These are phyloP conservation scores for Hippolais icterina DNA, from an alignment of 2,113 vertebrate genomes.

Conservation along the genomic window DNA sequence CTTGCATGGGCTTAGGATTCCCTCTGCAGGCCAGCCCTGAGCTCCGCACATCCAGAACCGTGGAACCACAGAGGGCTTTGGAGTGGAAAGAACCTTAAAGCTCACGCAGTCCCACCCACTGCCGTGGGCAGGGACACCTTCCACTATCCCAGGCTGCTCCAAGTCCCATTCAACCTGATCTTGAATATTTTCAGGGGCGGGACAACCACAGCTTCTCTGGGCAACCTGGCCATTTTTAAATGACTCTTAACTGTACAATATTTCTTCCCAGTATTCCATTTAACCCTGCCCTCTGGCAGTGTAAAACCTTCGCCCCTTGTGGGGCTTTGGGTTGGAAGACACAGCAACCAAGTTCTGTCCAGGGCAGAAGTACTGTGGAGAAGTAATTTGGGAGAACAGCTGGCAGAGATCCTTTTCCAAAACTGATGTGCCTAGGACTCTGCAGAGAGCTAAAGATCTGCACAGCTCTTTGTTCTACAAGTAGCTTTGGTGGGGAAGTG, in stretches of 20 bases:
- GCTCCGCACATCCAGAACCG: fast-evolving
- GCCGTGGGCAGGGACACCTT: fast-evolving
- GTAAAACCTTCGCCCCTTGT: background rate
- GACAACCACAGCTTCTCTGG: background rate
- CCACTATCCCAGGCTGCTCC: fast-evolving
- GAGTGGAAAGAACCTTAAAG: fast-evolving
- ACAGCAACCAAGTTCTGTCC: background rate
- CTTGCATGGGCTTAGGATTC: constrained; percentile 28
- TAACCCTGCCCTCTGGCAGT: background rate
- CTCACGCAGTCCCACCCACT: fast-evolving
- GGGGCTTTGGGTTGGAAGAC: background rate
- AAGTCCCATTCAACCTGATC: fast-evolving
- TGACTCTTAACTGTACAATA: background rate
- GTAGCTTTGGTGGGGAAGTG: background rate
- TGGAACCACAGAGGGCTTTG: fast-evolving
- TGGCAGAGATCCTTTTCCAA: background rate
- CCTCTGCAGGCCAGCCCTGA: constrained; percentile 21
- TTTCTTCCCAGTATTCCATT: background rate
- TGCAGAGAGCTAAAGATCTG: background rate
- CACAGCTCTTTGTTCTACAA: fast-evolving
- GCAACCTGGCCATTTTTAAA: background rate
- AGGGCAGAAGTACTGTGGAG: background rate
- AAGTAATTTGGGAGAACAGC: background rate
- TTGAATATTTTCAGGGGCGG: background rate
- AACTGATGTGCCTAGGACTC: fast-evolving